A percentile compares a stretch with the other conserved stretches of the same genome.
phyloP scores from a whole-genome alignment of 35 echinoderm and acorn worm genomes.

The Hemicentrotus pulcherrimus region DNA sequence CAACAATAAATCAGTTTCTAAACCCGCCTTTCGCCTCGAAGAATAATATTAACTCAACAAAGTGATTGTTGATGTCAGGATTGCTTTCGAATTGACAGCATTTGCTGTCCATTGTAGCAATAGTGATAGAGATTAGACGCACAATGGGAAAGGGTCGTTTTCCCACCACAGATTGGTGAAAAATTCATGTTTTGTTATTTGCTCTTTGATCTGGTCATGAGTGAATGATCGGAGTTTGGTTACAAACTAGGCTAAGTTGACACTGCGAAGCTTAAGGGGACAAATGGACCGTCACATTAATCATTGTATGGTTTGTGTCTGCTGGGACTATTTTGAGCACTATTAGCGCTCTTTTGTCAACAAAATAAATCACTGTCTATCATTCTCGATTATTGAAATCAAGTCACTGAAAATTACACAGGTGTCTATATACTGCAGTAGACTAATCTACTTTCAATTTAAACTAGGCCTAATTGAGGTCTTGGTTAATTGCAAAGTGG shows the following conservation, averaged over 20 bases:
- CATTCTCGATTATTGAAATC: not conserved
- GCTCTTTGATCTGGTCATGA: not conserved
- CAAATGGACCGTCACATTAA: not conserved
- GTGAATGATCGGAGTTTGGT: not conserved
- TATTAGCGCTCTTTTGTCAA: not conserved
- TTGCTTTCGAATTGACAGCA: not conserved
- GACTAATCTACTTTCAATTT: not conserved
- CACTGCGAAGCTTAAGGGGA: not conserved
- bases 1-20: not conserved
- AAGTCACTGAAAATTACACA: not conserved
- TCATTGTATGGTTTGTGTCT: not conserved
- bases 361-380: not conserved
- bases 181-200: not conserved
- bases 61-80: not conserved
- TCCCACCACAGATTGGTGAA: not conserved
- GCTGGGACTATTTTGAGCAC: not conserved
- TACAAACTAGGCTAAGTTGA: not conserved
- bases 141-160: not conserved
- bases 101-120: not conserved
- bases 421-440: not conserved
- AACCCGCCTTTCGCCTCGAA: not conserved
- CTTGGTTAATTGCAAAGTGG: no score
- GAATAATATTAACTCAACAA: not conserved
- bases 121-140: not conserved
- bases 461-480: no score